phyloP scores from a whole-genome alignment of 2,888 invertebrate species.

The Dicyrtomina minuta region DNA sequence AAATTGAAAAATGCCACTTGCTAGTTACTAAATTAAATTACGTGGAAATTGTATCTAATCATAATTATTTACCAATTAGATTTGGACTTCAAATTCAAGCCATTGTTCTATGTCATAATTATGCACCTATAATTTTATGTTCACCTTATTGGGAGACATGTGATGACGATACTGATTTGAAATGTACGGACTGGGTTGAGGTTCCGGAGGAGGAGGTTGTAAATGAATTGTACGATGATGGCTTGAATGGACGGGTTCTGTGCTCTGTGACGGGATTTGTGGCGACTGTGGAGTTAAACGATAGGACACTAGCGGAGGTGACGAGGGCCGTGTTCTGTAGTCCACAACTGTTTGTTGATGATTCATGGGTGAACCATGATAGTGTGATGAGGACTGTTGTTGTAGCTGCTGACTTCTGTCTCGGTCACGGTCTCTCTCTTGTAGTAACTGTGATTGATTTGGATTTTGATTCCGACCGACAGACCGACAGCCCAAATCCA shows the following conservation, averaged over 20 bases:
- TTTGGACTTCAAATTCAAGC: not conserved
- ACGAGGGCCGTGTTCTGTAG: conserved; percentile 27
- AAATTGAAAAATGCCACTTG: no score
- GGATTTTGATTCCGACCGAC: conserved; percentile 53
- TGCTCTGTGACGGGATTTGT: conserved; percentile 40
- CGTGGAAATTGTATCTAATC: not conserved
- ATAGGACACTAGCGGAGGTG: conserved; percentile 34
- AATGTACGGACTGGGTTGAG: conserved; percentile 26
- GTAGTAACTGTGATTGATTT: conserved; percentile 52
- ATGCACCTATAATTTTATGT: conserved; percentile 7
- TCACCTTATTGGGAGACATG: conserved; percentile 46
- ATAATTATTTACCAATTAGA: conserved; percentile 1
- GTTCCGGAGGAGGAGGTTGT: conserved; percentile 34
- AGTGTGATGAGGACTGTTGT: conserved; percentile 21
- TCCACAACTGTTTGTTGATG: conserved; percentile 29
- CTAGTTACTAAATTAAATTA: not conserved
- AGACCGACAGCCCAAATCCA: conserved; percentile 54
- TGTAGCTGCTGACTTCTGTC: conserved; percentile 58
- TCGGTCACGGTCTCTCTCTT: conserved; percentile 53
- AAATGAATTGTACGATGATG: conserved; percentile 29
- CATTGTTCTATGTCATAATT: not conserved
- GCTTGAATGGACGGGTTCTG: conserved; percentile 38
- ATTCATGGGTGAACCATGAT: conserved; percentile 10
- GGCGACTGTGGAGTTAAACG: conserved; percentile 46
- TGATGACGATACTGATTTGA: conserved; percentile 43